Evolutionary conservation across 2,113 vertebrate genomes (phyloP).

Genomic region (Calcarius ornatus): DNA sequence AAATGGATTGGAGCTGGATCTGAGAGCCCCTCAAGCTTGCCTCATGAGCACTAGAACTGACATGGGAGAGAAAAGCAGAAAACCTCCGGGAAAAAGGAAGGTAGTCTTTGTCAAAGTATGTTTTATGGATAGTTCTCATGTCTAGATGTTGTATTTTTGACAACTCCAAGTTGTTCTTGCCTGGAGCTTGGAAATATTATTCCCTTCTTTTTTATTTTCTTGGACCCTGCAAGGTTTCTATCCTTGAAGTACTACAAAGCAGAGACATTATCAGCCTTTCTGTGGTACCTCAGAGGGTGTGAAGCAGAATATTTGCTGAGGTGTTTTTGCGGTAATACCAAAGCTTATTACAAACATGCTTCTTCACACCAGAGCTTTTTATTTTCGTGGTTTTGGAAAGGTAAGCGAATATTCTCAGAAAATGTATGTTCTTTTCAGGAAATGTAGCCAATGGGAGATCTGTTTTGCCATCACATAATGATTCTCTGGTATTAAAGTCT

Average conservation of each 20-base stretch:
- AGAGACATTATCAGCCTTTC: neutral
- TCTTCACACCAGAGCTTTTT: neutral
- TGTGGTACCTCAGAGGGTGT: neutral
- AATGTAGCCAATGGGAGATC: neutral
- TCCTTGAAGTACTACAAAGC: neutral
- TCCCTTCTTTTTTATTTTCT: neutral
- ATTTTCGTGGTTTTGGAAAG: slow-evolving; percentile 6
- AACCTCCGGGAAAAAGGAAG: neutral
- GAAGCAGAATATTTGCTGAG: slow-evolving; percentile 7
- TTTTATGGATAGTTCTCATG: neutral
- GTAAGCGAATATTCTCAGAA: neutral
- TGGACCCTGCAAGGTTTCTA: neutral
- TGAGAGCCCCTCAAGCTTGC: neutral
- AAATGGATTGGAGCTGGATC: neutral
- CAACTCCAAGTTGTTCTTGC: neutral
- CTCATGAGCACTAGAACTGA: neutral
- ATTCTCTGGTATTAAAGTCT: neutral
- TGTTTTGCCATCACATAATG: neutral
- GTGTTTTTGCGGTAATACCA: neutral
- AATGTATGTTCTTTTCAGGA: neutral
- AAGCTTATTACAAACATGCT: neutral
- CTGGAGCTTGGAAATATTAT: neutral
- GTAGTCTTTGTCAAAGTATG: neutral
- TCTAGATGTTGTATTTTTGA: neutral
- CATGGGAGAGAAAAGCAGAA: neutral